Evolutionary conservation across 2,797 vertebrate genomes (phyloP), one percentile per base, ranked within the genome.

Genomic region (Dermochelys coriacea): DNA sequence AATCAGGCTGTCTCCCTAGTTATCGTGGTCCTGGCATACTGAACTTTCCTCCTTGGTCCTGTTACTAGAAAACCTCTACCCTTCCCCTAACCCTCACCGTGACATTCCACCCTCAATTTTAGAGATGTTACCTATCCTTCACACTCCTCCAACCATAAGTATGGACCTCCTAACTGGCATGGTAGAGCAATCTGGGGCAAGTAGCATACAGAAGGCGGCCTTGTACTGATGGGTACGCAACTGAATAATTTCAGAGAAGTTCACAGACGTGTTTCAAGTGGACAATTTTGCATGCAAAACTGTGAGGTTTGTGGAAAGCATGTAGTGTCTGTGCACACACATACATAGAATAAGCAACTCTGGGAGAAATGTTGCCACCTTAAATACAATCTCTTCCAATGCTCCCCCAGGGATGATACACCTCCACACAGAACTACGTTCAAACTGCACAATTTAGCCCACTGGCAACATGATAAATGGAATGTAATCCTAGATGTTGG

Each of bases 351-450:
- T 6, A 4, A 84, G 25, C 18, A 51, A 9, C 41, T 25, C 1
- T 5, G 52, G 80, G 16, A 37, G 31, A 59, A 5, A 8, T 6
- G 52, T 3, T 59, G 4, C 34, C 4, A 45, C 29, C 54, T 9
- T 64, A 85, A 81, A 55, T 3, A 51, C 4, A 8, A 1, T 71
- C 15, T 57, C 2, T 5, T 10, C 7, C 21, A 37, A 49, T 49
- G 51, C 18, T 95, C 21, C 52, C n/a, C 21, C 18, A 51, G 78
- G 1, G 78, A 59, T 31, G 55, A 59, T 3, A 45, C 15, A 61
- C 1, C 41, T 52, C 1, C 2, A 2, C 15, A 1, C 3, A 61
- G 45, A 25, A 11, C 51, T 75, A 74, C 3, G 0, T 68, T 23
- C 16, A 81, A n/a, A 81, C 91, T 79, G 51, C 49, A 41, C 45